Evolutionary conservation across 2,797 vertebrate genomes (phyloP), one percentile per base, ranked within the genome.

Genomic region (Neomorphus geoffroyi): DNA sequence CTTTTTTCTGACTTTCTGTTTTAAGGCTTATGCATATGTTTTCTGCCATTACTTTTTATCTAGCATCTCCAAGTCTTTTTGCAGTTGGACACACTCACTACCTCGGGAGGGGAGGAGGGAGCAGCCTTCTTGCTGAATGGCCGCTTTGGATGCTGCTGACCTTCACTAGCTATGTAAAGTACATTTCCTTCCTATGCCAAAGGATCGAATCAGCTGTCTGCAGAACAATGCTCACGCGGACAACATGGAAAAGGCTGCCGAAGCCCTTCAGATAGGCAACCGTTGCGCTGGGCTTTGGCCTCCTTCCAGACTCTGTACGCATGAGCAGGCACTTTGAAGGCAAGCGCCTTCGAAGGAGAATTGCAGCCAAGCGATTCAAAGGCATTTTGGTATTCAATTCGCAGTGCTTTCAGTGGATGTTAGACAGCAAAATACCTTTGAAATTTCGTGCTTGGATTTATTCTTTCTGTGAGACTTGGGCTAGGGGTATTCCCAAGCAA

Each of bases 101-200:
- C 70, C 74, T 56, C 13, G 22, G 14, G 65, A 58, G 41, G 19
- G 46, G 10, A 28, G 2, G 18, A 41, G 60, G 67, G 88, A 88
- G 83, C 73, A 70, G 58, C 57, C 77, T 64, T 70, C 86, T 85
- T 82, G 81, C 81, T 60, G 39, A 86, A 64, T 14, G 32, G 67
- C 56, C 3, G 12, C 80, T 81, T 73, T 87, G 88, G 94, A 79
- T 91, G 89, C 80, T 58, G 79, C 85, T 95, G 92, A 92, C 94
- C 93, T 89, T 93, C 65, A 45, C 75, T 64, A 94, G 88, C 85
- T 64, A 54, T 88, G 96, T 41, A 90, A 91, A 96, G 80, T 37
- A 90, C 89, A 62, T 95, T 96, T 96, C 96, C 97, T 97, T 96
- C 96, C 97, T 93, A 86, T 81, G 78, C 86, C 87, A 91, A 57